Percentiles rank a stretch among this genome's conserved stretches.
Evolutionary conservation across 2,113 vertebrate species (phyloP).

Genomic region (Enhydra lutris): DNA sequence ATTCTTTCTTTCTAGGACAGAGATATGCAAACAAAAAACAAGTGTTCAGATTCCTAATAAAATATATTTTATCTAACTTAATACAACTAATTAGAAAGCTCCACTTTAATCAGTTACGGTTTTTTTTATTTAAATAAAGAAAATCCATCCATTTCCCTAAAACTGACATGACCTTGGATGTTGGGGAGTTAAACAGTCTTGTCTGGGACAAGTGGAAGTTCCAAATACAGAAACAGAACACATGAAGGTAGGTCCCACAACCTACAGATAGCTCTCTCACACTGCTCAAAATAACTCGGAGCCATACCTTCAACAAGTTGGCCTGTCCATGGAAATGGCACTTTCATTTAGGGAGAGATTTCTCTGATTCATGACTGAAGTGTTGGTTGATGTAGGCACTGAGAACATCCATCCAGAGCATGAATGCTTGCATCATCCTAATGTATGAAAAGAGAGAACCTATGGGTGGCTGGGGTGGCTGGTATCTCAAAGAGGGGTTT

Average conservation of each 20-base stretch:
- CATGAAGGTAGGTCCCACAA: background rate
- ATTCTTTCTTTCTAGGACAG: background rate
- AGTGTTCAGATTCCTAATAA: background rate
- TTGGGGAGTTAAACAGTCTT: background rate
- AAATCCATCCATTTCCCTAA: background rate
- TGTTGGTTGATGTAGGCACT: background rate
- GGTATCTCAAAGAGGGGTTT: background rate
- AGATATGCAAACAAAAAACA: background rate
- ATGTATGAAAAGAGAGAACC: background rate
- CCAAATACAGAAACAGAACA: background rate
- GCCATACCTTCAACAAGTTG: background rate
- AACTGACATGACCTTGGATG: background rate
- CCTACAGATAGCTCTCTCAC: background rate
- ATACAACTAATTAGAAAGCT: background rate
- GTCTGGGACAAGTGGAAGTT: background rate
- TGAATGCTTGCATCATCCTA: background rate
- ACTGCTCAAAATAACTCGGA: background rate
- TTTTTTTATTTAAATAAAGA: background rate
- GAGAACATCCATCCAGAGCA: background rate
- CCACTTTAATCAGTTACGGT: background rate
- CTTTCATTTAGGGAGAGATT: background rate
- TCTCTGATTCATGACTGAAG: background rate
- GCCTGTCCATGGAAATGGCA: background rate
- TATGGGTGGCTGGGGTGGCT: background rate
- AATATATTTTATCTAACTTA: background rate